Evolutionary conservation across 1,140 invertebrate genomes (phyloP).

Genomic region (Scaptomyza graminum): DNA sequence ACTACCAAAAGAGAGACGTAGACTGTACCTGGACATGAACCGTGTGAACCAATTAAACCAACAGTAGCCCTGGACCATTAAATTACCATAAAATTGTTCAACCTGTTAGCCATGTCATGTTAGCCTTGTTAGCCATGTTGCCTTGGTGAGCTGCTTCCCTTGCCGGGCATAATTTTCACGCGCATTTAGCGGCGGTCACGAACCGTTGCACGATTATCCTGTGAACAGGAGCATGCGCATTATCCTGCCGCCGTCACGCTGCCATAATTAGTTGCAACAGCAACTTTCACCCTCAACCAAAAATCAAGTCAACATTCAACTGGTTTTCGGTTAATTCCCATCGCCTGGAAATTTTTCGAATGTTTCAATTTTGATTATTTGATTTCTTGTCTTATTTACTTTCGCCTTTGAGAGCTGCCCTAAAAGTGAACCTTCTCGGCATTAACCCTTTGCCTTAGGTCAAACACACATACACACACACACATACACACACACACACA

Average conservation of each 20-base stretch:
- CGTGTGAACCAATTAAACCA: slow-evolving; percentile 67
- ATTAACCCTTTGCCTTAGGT: slow-evolving; percentile 51
- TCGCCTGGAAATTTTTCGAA: too few species aligned
- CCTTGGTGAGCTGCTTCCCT: slow-evolving; percentile 55
- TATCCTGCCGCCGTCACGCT: slow-evolving; percentile 45
- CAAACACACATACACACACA: slow-evolving; percentile 9
- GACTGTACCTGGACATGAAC: slow-evolving; percentile 19
- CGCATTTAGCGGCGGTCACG: slow-evolving; percentile 37
- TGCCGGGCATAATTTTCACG: slow-evolving; percentile 79
- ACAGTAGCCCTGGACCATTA: slow-evolving; percentile 36
- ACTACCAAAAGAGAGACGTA: neutral
- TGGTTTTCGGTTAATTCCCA: slow-evolving; percentile 55
- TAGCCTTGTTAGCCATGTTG: too few species aligned
- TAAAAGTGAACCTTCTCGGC: slow-evolving; percentile 66
- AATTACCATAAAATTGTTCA: slow-evolving; percentile 67
- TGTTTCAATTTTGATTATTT: slow-evolving; percentile 55
- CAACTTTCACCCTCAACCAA: slow-evolving; percentile 28
- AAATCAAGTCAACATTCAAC: slow-evolving; percentile 29
- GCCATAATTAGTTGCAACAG: slow-evolving; percentile 49
- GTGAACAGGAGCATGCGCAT: slow-evolving; percentile 28
- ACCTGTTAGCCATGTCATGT: slow-evolving; percentile 4
- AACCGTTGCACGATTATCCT: slow-evolving; percentile 41
- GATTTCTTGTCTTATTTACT: slow-evolving; percentile 27
- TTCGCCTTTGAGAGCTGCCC: slow-evolving; percentile 7
- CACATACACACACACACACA: slow-evolving; percentile 4